Evolutionary conservation across 2,797 vertebrate species (phyloP).

Genomic region (Perodicticus potto): DNA sequence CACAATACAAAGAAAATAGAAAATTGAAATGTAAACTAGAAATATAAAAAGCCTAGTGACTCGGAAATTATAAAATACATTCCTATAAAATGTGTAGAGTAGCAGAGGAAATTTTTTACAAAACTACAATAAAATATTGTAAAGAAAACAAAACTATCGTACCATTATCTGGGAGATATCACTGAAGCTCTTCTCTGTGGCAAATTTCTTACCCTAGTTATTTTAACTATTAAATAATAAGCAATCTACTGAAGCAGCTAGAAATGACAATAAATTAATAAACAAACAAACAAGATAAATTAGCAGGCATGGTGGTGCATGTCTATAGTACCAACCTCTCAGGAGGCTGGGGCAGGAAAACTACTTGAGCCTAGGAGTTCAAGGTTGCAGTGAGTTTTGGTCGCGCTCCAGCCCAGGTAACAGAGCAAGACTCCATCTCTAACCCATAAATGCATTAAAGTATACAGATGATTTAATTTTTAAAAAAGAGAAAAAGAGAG

Average conservation of each 20-base stretch:
- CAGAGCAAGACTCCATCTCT: background rate
- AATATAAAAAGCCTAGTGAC: background rate
- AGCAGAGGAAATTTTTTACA: background rate
- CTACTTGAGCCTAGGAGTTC: background rate
- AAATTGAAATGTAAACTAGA: slow-evolving; percentile 33
- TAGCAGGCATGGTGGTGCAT: background rate
- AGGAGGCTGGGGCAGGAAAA: background rate
- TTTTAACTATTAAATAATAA: slow-evolving; percentile 31
- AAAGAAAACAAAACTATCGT: background rate
- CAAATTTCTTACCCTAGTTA: background rate
- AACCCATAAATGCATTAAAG: too few relatives aligned
- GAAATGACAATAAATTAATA: background rate
- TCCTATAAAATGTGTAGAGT: background rate
- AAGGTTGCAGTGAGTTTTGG: background rate
- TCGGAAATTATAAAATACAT: slow-evolving; percentile 36
- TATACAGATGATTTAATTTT: too few relatives aligned
- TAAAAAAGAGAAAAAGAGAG: background rate
- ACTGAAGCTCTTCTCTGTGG: background rate
- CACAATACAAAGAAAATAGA: background rate
- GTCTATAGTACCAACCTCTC: background rate
- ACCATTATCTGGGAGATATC: background rate
- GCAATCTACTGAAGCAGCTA: background rate
- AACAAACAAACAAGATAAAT: background rate
- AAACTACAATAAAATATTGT: background rate
- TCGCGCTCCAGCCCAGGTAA: background rate